Evolutionary conservation across 2,113 vertebrate genomes (phyloP).

Genomic region (Carassius auratus): DNA sequence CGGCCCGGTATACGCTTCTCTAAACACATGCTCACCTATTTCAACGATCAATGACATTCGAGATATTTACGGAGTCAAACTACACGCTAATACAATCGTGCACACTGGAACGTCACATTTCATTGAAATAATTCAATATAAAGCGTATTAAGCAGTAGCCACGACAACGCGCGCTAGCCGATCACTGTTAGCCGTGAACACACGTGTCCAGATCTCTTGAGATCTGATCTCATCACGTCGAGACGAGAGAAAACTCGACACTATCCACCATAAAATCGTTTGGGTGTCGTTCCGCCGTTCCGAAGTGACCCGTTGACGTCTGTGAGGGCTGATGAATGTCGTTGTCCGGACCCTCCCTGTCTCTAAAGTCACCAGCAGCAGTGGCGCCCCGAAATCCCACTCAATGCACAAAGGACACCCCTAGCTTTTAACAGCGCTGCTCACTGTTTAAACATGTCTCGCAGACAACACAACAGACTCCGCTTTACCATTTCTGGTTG

Average conservation of each 20-base stretch:
- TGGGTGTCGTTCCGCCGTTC: no score
- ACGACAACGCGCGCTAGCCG: conserved; percentile 1
- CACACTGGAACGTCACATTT: neutral
- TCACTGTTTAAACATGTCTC: neutral
- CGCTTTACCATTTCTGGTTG: neutral
- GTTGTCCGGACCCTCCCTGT: conserved; percentile 31
- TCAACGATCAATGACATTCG: neutral
- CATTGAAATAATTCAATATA: neutral
- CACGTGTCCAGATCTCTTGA: conserved; percentile 53
- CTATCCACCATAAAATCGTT: no score
- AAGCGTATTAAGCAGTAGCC: neutral
- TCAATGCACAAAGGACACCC: neutral
- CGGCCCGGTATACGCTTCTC: neutral
- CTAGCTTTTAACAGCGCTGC: conserved; percentile 1
- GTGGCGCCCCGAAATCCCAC: neutral
- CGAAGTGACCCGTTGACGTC: neutral
- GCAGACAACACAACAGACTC: neutral
- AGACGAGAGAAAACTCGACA: neutral
- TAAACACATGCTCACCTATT: neutral
- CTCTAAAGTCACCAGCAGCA: conserved; percentile 31
- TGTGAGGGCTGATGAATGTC: neutral
- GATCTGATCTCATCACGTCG: neutral
- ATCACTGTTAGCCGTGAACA: conserved; percentile 42
- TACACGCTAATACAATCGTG: neutral
- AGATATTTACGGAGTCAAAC: neutral